Evolutionary conservation across 2,113 vertebrate species (phyloP).

Genomic region (Lonchura striata): DNA sequence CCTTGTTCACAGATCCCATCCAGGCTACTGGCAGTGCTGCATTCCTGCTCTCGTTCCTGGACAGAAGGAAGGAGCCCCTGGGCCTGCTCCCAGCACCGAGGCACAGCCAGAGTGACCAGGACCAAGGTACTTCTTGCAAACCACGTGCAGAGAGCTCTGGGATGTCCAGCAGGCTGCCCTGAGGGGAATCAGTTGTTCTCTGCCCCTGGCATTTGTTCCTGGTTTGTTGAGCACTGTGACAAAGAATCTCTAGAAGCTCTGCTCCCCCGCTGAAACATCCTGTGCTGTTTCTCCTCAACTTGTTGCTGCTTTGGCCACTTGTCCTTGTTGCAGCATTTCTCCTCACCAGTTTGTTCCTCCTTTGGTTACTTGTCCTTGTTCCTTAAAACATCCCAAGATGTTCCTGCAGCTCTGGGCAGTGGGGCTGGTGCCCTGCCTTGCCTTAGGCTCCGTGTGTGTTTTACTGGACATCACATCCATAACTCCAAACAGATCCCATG

Average conservation of each 20-base stretch:
- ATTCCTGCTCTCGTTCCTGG: constrained; percentile 72
- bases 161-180: neutral
- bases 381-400: neutral
- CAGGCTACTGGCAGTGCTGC: constrained; percentile 41
- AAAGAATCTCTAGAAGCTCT: neutral
- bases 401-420: neutral
- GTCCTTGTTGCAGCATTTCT: neutral
- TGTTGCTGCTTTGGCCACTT: neutral
- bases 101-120: neutral
- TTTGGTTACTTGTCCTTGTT: neutral
- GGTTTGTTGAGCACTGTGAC: neutral
- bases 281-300: neutral
- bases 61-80: constrained; percentile 34
- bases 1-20: constrained; percentile 28
- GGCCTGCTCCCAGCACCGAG: neutral
- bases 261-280: neutral
- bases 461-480: rapidly evolving
- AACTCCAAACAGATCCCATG: neutral
- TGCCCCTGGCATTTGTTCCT: rapidly evolving
- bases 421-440: neutral
- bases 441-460: neutral
- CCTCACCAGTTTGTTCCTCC: neutral
- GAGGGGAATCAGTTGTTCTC: neutral
- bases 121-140: neutral
- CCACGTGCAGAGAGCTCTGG: neutral